Conservation (phyloP, 2,888 invertebrate genomes). For the Polyploca ridens region DNA sequence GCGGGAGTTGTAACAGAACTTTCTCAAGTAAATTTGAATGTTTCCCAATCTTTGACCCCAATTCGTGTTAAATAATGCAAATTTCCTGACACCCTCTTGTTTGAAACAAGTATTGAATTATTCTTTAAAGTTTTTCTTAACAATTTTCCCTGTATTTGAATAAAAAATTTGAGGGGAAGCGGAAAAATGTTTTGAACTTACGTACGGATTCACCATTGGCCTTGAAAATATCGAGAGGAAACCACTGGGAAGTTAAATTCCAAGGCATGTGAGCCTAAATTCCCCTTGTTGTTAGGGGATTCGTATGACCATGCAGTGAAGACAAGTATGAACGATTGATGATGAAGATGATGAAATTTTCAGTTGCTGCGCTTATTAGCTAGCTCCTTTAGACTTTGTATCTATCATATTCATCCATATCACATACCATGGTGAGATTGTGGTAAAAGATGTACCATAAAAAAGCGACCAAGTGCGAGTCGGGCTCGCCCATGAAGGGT, state of each 20-base stretch:
- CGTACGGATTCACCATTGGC: neutral
- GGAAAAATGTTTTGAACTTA: neutral
- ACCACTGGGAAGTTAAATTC: neutral
- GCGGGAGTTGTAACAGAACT: slow-evolving; percentile 5
- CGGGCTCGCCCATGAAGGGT: no score
- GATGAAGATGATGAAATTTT: no score
- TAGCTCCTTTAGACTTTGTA: no score
- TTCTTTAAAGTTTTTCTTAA: neutral
- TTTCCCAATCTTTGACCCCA: slow-evolving; percentile 9
- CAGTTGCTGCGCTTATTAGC: no score
- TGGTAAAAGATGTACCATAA: no score
- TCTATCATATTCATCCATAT: no score
- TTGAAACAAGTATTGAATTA: slow-evolving; percentile 13
- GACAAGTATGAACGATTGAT: no score
- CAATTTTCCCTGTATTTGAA: neutral
- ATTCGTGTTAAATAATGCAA: slow-evolving; percentile 9
- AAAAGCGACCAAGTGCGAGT: no score
- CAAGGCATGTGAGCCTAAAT: neutral
- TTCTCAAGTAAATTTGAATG: slow-evolving; percentile 11
- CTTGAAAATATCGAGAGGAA: no score
- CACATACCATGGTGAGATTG: no score
- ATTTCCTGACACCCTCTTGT: slow-evolving; percentile 10
- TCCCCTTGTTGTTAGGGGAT: no score
- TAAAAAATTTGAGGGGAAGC: neutral
- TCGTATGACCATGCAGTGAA: no score